A percentile compares a stretch with the other conserved stretches of the same genome.
phyloP scores from a whole-genome alignment of 2,888 invertebrate species.

The Sarcophaga carnaria region DNA sequence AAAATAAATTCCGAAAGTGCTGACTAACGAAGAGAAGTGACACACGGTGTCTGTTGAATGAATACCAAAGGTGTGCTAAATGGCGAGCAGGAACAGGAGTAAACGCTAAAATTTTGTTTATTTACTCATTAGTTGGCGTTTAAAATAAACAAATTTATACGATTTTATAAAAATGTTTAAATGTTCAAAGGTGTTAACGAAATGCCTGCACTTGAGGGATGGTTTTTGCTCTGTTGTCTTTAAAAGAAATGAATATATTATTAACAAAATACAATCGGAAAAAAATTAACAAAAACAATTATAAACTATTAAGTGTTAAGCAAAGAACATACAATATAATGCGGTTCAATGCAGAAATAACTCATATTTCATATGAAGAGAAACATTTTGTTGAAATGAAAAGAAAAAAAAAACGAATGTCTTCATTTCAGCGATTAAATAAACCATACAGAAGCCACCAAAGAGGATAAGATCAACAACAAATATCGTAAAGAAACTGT shows the following conservation, averaged over 20 bases:
- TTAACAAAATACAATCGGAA: slow-evolving; percentile 2
- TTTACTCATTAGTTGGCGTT: slow-evolving; percentile 36
- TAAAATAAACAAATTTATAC: slow-evolving; percentile 34
- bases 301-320: slow-evolving; percentile 23
- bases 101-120: slow-evolving; percentile 21
- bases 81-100: not conserved
- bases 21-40: not conserved
- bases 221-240: slow-evolving; percentile 2
- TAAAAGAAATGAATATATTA: slow-evolving; percentile 30
- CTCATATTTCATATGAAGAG: not conserved
- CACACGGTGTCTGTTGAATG: not conserved
- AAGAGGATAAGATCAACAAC: too few species aligned
- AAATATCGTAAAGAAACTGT: too few species aligned
- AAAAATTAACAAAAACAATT: slow-evolving; percentile 16
- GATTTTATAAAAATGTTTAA: slow-evolving; percentile 31
- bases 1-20: not conserved
- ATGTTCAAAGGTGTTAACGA: slow-evolving; percentile 39
- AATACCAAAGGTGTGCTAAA: too few species aligned
- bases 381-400: not conserved
- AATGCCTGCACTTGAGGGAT: not conserved
- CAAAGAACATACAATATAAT: not conserved
- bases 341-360: not conserved
- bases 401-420: not conserved
- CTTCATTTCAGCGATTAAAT: too few species aligned
- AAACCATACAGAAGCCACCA: too few species aligned